Conservation (phyloP, 2,113 vertebrate genomes). For the Pseudorectes ferrugineus region DNA sequence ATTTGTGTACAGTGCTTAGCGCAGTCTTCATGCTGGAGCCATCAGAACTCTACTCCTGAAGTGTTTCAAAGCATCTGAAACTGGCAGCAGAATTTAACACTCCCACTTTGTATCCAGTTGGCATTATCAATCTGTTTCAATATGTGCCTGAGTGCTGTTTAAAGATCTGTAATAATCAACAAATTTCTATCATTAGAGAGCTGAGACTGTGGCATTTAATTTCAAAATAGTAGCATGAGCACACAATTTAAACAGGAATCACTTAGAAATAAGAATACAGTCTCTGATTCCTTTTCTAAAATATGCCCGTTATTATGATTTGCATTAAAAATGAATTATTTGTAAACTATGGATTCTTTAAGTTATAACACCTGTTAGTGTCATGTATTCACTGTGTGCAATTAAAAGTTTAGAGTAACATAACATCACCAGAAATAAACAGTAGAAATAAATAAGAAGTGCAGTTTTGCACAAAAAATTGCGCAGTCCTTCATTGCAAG, state of each 20-base stretch:
- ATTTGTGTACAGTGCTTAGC: background rate
- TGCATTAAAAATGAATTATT: background rate
- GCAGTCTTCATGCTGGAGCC: background rate
- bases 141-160: background rate
- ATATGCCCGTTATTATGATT: background rate
- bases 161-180: conserved; percentile 29
- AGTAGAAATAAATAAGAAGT: background rate
- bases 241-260: background rate
- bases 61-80: background rate
- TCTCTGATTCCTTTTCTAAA: background rate
- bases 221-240: background rate
- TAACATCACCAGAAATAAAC: background rate
- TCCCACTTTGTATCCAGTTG: conserved; percentile 12
- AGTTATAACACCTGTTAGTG: background rate
- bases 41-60: background rate
- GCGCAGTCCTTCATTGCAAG: background rate
- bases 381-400: background rate
- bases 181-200: background rate
- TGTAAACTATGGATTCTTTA: background rate
- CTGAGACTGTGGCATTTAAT: background rate
- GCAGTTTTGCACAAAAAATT: background rate
- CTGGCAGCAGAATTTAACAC: conserved; percentile 13
- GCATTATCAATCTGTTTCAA: conserved; percentile 1
- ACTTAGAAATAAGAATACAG: background rate
- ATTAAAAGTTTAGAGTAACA: background rate